Evolutionary conservation across 2,113 vertebrate genomes (phyloP), one percentile per base, ranked within the genome.

Genomic region (Otus sunia): DNA sequence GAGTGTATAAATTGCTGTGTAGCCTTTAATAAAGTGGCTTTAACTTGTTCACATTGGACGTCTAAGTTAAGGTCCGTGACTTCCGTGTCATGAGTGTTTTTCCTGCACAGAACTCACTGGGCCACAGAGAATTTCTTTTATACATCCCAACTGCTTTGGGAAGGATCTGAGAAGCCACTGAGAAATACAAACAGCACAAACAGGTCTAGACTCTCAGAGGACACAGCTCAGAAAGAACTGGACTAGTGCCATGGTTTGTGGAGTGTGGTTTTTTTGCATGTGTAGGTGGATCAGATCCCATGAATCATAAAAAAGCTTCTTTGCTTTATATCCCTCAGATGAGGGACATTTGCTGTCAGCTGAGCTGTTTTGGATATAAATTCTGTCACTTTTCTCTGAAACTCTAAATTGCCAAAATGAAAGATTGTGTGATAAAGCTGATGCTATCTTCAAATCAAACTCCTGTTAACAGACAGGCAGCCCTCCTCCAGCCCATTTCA

Each of bases 251-350:
- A 26, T 11, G 73, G 67, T 77, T 87, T 68, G 19, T 49, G 77
- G 80, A 62, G 58, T 36, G 62, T 72, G 37, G 39, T 1, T 30
- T 37, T 68, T 87, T 58, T 75, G 37, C n/a, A 3, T 75, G 68
- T 84, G 94, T 91, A 75, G 95, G 91, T 95, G 88, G 96, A 94
- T 89, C 86, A 92, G 86, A 94, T 93, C 80, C 73, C 94, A 60
- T 96, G 96, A 95, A 92, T 92, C 92, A 95, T 52, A 58, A 55
- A 88, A 66, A 67, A 25, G 45, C 64, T 72, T 45, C 67, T 79
- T 91, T n/a, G 50, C 69, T 94, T 73, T 67, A 63, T 17, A 0
- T 88, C 74, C 67, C 77, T 91, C 83, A 52, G 76, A 53, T 68
- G 37, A 60, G 80, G 94, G 92, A 87, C 60, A 0, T 52, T 94